phyloP scores from a whole-genome alignment of 2,888 invertebrate species.

The Nebria brevicollis region DNA sequence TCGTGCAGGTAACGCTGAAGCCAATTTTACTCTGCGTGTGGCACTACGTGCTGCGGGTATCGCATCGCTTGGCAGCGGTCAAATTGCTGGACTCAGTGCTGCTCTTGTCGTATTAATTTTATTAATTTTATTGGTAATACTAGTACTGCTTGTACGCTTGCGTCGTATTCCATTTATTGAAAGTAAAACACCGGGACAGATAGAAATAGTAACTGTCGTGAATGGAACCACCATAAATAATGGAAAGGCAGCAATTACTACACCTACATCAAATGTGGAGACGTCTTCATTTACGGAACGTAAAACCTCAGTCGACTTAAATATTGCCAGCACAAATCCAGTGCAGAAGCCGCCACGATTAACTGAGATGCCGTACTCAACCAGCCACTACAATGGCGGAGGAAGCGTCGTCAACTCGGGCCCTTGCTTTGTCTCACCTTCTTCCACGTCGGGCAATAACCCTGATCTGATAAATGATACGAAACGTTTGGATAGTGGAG shows the following conservation, averaged over 20 bases:
- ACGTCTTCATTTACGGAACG: conserved; percentile 61
- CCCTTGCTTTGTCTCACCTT: conserved; percentile 78
- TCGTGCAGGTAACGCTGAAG: conserved; percentile 86
- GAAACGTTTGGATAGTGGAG: conserved; percentile 70
- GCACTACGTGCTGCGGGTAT: conserved; percentile 81
- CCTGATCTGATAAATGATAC: conserved; percentile 89
- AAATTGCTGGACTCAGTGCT: conserved; percentile 86
- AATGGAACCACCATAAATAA: conserved; percentile 66
- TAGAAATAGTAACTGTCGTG: conserved; percentile 75
- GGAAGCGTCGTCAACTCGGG: conserved; percentile 72
- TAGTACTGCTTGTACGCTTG: conserved; percentile 79
- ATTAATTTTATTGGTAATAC: conserved; percentile 76
- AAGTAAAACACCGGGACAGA: conserved; percentile 79
- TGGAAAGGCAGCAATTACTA: conserved; percentile 63
- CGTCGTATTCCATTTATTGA: conserved; percentile 79
- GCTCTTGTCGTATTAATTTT: conserved; percentile 82
- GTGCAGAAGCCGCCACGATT: conserved; percentile 77
- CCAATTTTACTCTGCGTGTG: conserved; percentile 88
- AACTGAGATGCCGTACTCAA: conserved; percentile 75
- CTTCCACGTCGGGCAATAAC: conserved; percentile 80
- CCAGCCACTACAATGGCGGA: conserved; percentile 76
- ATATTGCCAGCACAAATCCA: conserved; percentile 68
- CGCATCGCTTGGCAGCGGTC: conserved; percentile 83
- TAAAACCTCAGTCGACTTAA: conserved; percentile 62
- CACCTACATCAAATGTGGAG: conserved; percentile 69